These are phyloP conservation scores for Porites australiensis DNA, from an alignment of 64 coral and sea anemone species.

Conservation along the genomic window DNA sequence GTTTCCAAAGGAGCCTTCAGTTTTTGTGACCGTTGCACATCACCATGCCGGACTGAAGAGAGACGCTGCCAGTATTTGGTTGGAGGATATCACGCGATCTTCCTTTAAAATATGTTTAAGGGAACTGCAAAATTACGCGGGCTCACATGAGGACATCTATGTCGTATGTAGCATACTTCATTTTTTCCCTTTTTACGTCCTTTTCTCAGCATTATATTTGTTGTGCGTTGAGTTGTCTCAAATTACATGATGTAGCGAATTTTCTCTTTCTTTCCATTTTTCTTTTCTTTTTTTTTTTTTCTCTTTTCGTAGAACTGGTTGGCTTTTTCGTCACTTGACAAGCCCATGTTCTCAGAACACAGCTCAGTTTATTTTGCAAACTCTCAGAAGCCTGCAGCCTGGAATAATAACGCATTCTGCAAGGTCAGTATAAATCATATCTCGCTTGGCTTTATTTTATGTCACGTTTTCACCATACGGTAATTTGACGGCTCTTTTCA, in stretches of 20 bases:
- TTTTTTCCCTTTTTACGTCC: not conserved
- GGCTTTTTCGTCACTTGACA: not conserved
- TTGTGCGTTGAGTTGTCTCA: too few species aligned
- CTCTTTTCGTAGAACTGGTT: not conserved
- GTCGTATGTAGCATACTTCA: constrained; percentile 47
- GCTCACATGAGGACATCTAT: constrained; percentile 53
- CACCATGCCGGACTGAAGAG: too few species aligned
- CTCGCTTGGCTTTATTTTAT: too few species aligned
- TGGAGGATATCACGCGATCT: too few species aligned
- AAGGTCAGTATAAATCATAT: not conserved
- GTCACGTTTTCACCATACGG: too few species aligned
- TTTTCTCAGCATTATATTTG: too few species aligned
- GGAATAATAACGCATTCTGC: not conserved
- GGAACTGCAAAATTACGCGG: constrained; percentile 20
- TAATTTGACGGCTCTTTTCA: too few species aligned
- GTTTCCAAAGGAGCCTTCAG: constrained; percentile 32
- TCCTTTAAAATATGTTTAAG: too few species aligned
- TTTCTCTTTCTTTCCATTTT: too few species aligned
- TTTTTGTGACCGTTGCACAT: not conserved
- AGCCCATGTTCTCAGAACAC: not conserved
- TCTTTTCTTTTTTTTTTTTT: too few species aligned
- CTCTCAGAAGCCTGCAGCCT: not conserved
- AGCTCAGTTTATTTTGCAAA: not conserved
- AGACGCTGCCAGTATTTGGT: too few species aligned
- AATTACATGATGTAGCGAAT: too few species aligned